Percentiles rank a stretch among this genome's conserved stretches.
phyloP scores from a whole-genome alignment of 2,888 invertebrate genomes.

The Seira ritae region DNA sequence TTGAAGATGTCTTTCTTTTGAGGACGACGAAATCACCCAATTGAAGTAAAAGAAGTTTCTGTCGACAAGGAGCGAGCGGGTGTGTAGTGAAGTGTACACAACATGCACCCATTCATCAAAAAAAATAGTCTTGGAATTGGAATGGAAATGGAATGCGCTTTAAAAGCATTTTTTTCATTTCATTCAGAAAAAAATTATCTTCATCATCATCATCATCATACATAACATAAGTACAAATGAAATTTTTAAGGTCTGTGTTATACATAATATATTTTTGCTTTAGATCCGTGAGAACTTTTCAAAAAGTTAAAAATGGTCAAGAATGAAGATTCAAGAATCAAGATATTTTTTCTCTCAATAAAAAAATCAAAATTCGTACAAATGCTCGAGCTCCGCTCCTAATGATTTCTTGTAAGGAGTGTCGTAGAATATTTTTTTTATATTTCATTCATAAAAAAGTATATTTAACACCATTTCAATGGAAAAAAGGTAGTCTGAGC shows the following conservation, averaged over 20 bases:
- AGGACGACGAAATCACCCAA: background rate
- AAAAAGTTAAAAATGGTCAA: constrained; percentile 2
- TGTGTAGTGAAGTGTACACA: background rate
- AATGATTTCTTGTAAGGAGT: no score
- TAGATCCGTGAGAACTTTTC: background rate
- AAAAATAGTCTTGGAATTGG: background rate
- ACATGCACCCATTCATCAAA: constrained; percentile 10
- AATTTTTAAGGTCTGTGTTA: constrained; percentile 21
- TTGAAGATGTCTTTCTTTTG: background rate
- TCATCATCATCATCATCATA: background rate
- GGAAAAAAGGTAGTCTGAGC: no score
- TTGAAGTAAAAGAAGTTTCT: background rate
- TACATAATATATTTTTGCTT: no score
- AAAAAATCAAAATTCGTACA: background rate
- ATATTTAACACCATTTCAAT: no score
- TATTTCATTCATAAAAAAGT: background rate
- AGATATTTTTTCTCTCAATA: background rate
- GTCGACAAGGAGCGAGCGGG: background rate
- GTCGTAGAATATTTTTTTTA: background rate
- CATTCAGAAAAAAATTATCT: constrained; percentile 26
- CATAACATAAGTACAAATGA: background rate
- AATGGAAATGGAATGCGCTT: background rate
- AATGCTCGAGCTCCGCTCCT: no score
- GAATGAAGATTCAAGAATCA: constrained; percentile 4
- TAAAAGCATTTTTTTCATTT: constrained; percentile 19